Evolutionary conservation across 2,113 vertebrate genomes (phyloP), one percentile per base, ranked within the genome.

Genomic region (Ictalurus furcatus): DNA sequence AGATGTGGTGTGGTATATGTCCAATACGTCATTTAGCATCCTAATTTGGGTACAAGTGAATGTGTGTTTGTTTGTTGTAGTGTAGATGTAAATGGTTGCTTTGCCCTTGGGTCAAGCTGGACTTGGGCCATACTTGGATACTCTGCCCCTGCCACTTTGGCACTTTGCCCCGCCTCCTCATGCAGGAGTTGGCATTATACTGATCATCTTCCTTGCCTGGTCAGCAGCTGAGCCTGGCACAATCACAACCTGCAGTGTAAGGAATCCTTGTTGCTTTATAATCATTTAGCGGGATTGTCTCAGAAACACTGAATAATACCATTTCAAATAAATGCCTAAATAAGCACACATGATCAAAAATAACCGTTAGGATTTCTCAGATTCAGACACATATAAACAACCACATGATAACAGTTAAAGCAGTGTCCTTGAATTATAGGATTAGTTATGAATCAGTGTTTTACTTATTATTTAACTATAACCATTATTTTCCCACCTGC

Each of bases 51-150:
- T 93, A 92, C 84, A 88, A 28, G 92, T 92, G 37, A 30, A 54
- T 89, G 85, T 67, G 69, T 76, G 71, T 61, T 56, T 74, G 21
- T 90, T 37, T 88, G 59, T 89, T 91, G 89, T 92, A 90, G 92
- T 89, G 81, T 92, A 86, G 90, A 90, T 90, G 92, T 92, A 93
- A 94, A 94, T 93, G 92, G 92, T 91, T 90, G 91, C 90, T 91
- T 93, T 95, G 92, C 94, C 94, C 93, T 94, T 90, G 87, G 83
- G 92, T 93, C 94, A 92, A 94, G 92, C 95, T 95, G 95, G 95
- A 95, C 94, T 85, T 78, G 78, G 92, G 94, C 93, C 93, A 93
- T 92, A 84, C 90, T 92, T 88, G 88, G 90, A 91, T 44, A 91
- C 93, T 93, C 93, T 92, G 91, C 92, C 93, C 92, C 93, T 92